Evolutionary conservation across 2,797 vertebrate genomes (phyloP).

Genomic region (Neosilurus hyrtlii): DNA sequence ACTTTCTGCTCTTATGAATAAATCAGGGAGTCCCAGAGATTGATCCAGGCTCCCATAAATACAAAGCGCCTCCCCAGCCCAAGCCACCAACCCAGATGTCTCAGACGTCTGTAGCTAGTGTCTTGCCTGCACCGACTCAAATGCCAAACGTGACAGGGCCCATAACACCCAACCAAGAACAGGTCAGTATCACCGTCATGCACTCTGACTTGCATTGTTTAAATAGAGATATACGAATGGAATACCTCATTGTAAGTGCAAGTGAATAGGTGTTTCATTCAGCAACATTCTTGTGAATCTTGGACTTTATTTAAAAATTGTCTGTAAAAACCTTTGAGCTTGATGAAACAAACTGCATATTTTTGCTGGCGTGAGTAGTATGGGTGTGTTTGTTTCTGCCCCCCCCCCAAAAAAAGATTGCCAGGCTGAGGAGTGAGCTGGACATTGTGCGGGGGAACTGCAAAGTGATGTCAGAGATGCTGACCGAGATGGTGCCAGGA

Average conservation of each 20-base stretch:
- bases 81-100: constrained; percentile 62
- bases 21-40: constrained; percentile 89
- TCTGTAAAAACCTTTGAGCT: neutral
- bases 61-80: constrained; percentile 74
- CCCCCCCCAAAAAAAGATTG: constrained; percentile 78
- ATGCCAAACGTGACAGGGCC: constrained; percentile 73
- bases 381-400: neutral
- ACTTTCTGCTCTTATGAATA: neutral
- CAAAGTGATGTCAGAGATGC: constrained; percentile 99
- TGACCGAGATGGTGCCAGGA: constrained; percentile 94
- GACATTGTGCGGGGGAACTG: constrained; percentile 94
- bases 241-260: neutral
- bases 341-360: neutral
- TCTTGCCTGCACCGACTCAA: constrained; percentile 68
- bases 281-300: neutral
- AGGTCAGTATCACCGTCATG: constrained; percentile 70
- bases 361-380: neutral
- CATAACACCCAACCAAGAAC: constrained; percentile 88
- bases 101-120: constrained; percentile 61
- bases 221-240: neutral
- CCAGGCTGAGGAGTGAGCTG: constrained; percentile 89
- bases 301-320: neutral
- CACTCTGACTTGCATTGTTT: neutral
- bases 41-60: constrained; percentile 88
- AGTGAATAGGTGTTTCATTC: neutral